Evolutionary conservation across 2,888 invertebrate species (phyloP).

Genomic region (Lingula anatina): DNA sequence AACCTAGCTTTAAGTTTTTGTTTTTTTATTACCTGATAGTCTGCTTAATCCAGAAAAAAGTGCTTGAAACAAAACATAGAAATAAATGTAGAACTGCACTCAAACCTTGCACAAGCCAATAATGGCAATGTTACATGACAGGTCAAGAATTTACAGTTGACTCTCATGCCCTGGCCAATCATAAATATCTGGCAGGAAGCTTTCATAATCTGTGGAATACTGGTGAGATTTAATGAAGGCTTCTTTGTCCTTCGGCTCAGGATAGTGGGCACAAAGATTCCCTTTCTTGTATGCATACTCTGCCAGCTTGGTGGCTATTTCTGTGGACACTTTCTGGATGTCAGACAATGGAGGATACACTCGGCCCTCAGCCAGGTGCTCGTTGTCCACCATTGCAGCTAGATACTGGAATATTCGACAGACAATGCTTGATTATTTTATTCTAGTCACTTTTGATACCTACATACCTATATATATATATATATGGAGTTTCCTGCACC

Average conservation of each 20-base stretch:
- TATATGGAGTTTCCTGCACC: too few species aligned
- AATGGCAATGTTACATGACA: too few species aligned
- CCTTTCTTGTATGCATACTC: conserved; percentile 70
- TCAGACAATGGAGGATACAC: conserved; percentile 84
- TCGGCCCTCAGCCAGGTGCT: conserved; percentile 76
- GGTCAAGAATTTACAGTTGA: too few species aligned
- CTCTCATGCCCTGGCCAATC: conserved; percentile 53
- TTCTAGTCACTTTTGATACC: too few species aligned
- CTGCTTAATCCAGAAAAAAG: too few species aligned
- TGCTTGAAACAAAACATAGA: too few species aligned
- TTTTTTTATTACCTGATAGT: too few species aligned
- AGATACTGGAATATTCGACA: conserved; percentile 60
- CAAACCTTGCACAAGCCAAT: too few species aligned
- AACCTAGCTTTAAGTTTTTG: too few species aligned
- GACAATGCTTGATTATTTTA: too few species aligned
- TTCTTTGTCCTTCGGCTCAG: conserved; percentile 57
- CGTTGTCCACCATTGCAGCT: conserved; percentile 73
- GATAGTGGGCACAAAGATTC: conserved; percentile 55
- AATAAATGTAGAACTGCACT: too few species aligned
- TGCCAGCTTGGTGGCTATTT: conserved; percentile 76
- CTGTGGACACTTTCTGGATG: conserved; percentile 80
- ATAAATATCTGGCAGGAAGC: conserved; percentile 53
- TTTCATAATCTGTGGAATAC: conserved; percentile 52
- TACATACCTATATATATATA: too few species aligned
- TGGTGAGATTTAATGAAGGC: conserved; percentile 50